Percentiles rank a stretch among this genome's conserved stretches.
These are phyloP conservation scores for Drosophila neotestacea DNA, from an alignment of 2,888 invertebrate species.

Conservation along the genomic window DNA sequence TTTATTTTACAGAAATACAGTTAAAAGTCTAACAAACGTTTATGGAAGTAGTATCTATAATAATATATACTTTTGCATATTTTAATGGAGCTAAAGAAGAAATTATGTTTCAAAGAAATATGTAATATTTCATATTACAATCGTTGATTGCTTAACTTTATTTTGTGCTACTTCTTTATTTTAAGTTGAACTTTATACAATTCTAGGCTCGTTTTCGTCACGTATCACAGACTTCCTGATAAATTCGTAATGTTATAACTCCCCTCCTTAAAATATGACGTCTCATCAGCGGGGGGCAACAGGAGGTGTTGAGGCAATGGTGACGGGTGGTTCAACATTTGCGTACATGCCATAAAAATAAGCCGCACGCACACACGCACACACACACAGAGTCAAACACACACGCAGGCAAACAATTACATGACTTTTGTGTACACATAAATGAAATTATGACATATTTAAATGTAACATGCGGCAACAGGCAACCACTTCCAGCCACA, in stretches of 20 bases:
- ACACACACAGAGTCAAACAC: background rate
- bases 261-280: background rate
- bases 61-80: too few species aligned
- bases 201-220: background rate
- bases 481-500: constrained; percentile 50
- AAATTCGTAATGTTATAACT: background rate
- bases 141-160: background rate
- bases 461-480: constrained; percentile 69
- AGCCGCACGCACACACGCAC: constrained; percentile 28
- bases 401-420: constrained; percentile 23
- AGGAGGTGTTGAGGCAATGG: constrained; percentile 25
- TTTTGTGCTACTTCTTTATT: background rate
- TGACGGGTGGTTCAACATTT: constrained; percentile 77
- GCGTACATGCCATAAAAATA: constrained; percentile 71
- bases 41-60: too few species aligned
- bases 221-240: background rate
- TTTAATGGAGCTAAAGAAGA: too few species aligned
- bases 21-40: too few species aligned
- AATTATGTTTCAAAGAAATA: too few species aligned
- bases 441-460: constrained; percentile 80
- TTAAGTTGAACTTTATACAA: background rate
- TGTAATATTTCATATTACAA: too few species aligned
- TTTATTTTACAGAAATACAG: too few species aligned
- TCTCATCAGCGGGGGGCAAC: constrained; percentile 9
- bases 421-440: constrained; percentile 58